Conservation (phyloP, 1,140 invertebrate genomes). For the Periplaneta americana region DNA sequence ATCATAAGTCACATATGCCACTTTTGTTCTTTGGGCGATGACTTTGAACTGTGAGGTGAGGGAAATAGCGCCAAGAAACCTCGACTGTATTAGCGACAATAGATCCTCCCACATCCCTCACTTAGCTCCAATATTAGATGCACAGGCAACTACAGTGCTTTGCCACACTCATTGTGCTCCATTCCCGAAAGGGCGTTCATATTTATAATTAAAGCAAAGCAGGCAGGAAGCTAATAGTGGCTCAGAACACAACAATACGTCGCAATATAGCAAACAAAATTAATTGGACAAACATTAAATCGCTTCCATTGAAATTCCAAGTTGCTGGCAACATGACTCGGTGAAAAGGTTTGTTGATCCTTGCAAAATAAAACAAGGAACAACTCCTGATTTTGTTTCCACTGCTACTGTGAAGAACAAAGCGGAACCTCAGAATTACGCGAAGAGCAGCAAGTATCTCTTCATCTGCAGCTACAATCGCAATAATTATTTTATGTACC, state of each 20-base stretch:
- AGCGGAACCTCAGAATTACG: too few relatives aligned
- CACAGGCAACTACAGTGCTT: not conserved
- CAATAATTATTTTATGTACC: too few relatives aligned
- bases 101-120: not conserved
- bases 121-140: not conserved
- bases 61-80: not conserved
- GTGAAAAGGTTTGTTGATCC: too few relatives aligned
- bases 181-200: not conserved
- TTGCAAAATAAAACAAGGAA: too few relatives aligned
- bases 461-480: too few relatives aligned
- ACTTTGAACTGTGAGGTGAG: not conserved
- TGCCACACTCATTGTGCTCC: not conserved
- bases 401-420: too few relatives aligned
- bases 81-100: not conserved
- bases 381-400: too few relatives aligned
- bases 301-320: not conserved
- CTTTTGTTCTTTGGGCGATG: not conserved
- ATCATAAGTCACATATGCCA: not conserved
- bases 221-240: not conserved
- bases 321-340: not conserved
- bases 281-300: not conserved
- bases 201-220: not conserved
- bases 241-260: not conserved
- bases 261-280: not conserved
- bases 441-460: too few relatives aligned